phyloP scores from a whole-genome alignment of 2,113 vertebrate species.

The Lophura nycthemera region DNA sequence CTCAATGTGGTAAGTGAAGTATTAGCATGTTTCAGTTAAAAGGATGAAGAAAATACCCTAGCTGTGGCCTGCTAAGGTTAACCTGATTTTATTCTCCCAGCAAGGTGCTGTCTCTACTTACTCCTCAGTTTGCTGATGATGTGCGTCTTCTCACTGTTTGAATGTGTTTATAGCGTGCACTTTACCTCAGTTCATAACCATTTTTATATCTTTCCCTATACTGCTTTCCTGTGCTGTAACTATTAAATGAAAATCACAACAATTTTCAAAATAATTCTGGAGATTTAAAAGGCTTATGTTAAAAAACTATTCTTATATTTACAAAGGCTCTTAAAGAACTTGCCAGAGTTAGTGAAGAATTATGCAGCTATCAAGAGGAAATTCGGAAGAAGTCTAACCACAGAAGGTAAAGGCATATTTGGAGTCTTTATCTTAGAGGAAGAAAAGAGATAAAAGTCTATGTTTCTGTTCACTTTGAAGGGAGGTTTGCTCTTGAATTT shows the following conservation, averaged over 20 bases:
- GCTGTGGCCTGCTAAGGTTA: neutral
- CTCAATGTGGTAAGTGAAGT: constrained; percentile 89
- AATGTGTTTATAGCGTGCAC: neutral
- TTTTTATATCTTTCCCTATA: neutral
- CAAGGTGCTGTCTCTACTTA: neutral
- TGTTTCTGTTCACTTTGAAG: neutral
- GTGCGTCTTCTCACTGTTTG: neutral
- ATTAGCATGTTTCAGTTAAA: neutral
- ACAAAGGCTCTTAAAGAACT: constrained; percentile 95
- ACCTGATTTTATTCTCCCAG: neutral
- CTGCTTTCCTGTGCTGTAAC: neutral
- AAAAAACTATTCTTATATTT: constrained; percentile 63
- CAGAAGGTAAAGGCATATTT: constrained; percentile 80
- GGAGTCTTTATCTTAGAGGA: neutral
- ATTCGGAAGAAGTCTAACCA: constrained; percentile 83
- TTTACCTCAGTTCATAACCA: neutral
- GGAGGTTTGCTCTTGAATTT: neutral
- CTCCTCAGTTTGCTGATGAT: neutral
- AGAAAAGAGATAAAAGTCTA: neutral
- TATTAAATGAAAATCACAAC: neutral
- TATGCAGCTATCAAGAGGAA: constrained; percentile 97
- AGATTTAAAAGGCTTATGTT: constrained; percentile 19
- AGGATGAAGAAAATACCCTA: neutral
- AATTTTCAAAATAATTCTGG: constrained; percentile 10
- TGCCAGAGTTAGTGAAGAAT: constrained; percentile 94